Evolutionary conservation across 2,888 invertebrate species (phyloP).

Genomic region (Rosalia funebris): DNA sequence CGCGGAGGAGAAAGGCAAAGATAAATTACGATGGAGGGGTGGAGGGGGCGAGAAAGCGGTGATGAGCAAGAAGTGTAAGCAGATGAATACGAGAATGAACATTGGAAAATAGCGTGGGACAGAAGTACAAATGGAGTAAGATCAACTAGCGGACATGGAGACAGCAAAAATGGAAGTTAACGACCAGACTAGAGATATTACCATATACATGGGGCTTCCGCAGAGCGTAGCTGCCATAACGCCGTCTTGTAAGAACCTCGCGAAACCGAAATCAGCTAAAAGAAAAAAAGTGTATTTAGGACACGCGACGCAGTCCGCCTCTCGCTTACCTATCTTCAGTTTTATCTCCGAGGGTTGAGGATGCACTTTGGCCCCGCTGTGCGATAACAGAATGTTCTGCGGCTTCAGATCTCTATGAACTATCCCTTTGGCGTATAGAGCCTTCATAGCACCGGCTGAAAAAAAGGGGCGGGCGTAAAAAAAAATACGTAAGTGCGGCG

Average conservation of each 20-base stretch:
- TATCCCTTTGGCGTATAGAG: slow-evolving; percentile 96
- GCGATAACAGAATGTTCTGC: slow-evolving; percentile 96
- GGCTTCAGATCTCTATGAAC: slow-evolving; percentile 99
- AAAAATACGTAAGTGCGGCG: neutral
- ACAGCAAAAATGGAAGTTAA: too few species aligned
- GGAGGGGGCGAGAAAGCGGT: too few species aligned
- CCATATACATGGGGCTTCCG: slow-evolving; percentile 99
- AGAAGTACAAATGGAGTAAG: too few species aligned
- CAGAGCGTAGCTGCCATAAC: slow-evolving; percentile 99
- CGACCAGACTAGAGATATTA: too few species aligned
- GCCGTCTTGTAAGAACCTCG: slow-evolving; percentile 96
- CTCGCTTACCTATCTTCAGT: slow-evolving; percentile 87
- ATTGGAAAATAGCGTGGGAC: too few species aligned
- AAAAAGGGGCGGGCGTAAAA: slow-evolving; percentile 36
- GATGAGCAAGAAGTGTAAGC: too few species aligned
- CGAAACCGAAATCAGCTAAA: slow-evolving; percentile 98
- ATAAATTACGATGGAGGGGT: too few species aligned
- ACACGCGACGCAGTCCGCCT: neutral
- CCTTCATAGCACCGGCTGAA: slow-evolving; percentile 95
- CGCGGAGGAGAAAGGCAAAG: too few species aligned
- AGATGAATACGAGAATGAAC: too few species aligned
- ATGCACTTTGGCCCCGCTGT: slow-evolving; percentile 74
- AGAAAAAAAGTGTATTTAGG: neutral
- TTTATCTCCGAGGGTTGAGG: slow-evolving; percentile 86
- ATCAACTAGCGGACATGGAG: too few species aligned